Percentiles rank a stretch among this genome's conserved stretches.
phyloP scores from a whole-genome alignment of 1,140 invertebrate genomes.

The Varroa destructor region DNA sequence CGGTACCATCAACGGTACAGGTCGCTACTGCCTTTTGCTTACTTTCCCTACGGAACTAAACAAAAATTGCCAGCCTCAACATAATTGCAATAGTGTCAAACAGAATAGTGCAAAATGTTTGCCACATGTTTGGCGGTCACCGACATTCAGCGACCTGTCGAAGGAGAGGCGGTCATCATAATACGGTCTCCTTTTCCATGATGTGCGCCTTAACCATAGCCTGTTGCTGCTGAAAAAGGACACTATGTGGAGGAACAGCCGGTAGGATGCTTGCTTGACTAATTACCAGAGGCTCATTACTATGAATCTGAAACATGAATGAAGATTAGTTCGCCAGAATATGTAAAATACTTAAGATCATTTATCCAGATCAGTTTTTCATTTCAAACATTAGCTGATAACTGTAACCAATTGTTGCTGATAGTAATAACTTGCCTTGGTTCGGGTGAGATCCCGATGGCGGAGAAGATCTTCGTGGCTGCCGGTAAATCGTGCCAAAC shows the following conservation, averaged over 20 bases:
- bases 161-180: neutral
- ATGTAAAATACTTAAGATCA: neutral
- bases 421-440: neutral
- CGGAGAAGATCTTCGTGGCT: constrained; percentile 23
- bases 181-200: constrained; percentile 27
- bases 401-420: neutral
- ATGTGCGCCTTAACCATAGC: constrained; percentile 21
- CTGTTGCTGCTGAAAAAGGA: neutral
- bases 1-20: no score
- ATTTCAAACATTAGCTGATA: neutral
- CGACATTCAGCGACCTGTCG: no score
- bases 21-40: no score
- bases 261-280: no score
- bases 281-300: constrained; percentile 13
- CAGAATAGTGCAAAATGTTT: no score
- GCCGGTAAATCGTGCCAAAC: constrained; percentile 14
- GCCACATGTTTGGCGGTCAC: no score
- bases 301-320: neutral
- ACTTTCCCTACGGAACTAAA: no score
- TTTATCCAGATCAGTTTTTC: neutral
- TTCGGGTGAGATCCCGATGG: constrained; percentile 8
- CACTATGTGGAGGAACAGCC: no score
- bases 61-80: no score
- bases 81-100: no score
- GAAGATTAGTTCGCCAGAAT: neutral